Base-by-base conservation (phyloP, 2,113 vertebrate species). In the Sporophila hypoxantha region DNA sequence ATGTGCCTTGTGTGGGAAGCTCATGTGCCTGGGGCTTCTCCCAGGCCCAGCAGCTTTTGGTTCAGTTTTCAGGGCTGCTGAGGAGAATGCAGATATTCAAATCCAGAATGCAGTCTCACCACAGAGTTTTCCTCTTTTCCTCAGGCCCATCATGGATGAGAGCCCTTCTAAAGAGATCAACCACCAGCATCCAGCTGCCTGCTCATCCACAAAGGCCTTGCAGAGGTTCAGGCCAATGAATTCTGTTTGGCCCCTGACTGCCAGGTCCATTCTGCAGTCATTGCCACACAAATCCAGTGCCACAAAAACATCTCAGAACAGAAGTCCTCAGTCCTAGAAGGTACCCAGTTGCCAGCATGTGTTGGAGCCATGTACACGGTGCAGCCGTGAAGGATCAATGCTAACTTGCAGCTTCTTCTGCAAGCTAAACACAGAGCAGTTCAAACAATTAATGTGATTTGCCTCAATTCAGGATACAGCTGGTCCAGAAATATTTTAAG, bases 261-360 rank as follows among this genome's bases (percentile, higher is more conserved):
- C 97, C 68, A 91, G 62, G 37, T 95, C 97, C 12, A 52, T 84
- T 34, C 91, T 98, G 18, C 97, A 95, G 92, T 95, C 96, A n/a
- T 85, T 96, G 39, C 94, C 96, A 46, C 92, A 56, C 82, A 94
- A 95, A 66, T 85, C 88, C 32, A 21, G 50, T 19, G 87, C 94
- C 62, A 91, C 93, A 37, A 69, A 93, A 88, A 59, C 93, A 16
- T 34, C 82, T 75, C 94, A 42, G 85, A 94, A 92, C 90, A 93
- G 87, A 89, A 91, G 84, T 50, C 88, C 67, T 30, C 25, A 1
- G 20, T 61, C 50, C 34, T 94, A 96, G 85, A 76, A 92, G 87
- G 52, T 34, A 60, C 10, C 20, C 16, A 15, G 36, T 47, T 66
- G 65, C 71, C 71, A 46, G 37, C 4, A 2, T 47, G 26, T 19